Evolutionary conservation across 2,888 invertebrate species (phyloP).

Genomic region (Idaea straminata): DNA sequence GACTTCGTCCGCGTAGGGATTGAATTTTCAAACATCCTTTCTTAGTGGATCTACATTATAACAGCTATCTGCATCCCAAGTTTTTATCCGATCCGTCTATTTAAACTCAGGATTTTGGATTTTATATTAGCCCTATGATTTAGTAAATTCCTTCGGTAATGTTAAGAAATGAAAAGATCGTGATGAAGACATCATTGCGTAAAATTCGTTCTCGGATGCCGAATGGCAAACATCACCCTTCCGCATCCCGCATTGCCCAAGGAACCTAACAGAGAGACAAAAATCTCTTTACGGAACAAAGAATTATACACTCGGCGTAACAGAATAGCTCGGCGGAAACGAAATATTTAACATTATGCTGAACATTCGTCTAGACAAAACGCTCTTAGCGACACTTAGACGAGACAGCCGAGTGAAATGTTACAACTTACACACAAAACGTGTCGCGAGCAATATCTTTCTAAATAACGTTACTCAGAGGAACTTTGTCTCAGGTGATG

Average conservation of each 20-base stretch:
- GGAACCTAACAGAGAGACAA: not conserved
- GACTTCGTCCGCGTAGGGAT: too few species aligned
- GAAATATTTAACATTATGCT: conserved; percentile 46
- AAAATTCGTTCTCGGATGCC: not conserved
- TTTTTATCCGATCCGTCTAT: too few species aligned
- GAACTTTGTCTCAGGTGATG: conserved; percentile 3
- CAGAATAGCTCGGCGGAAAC: conserved; percentile 24
- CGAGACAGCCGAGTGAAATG: conserved; percentile 10
- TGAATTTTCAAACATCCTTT: too few species aligned
- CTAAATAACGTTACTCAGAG: not conserved
- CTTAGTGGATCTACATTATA: too few species aligned
- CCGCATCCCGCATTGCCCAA: not conserved
- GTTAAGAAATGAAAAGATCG: too few species aligned
- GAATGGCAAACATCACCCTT: not conserved
- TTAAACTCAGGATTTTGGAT: too few species aligned
- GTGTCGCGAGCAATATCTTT: not conserved
- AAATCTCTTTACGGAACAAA: not conserved
- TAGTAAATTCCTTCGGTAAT: too few species aligned
- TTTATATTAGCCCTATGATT: too few species aligned
- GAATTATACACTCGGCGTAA: not conserved
- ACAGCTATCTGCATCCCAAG: too few species aligned
- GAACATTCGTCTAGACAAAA: conserved; percentile 57
- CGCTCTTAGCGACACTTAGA: conserved; percentile 22
- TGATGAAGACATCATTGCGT: not conserved
- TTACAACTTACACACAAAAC: conserved; percentile 1